Percentiles rank a stretch among this genome's conserved stretches.
These are phyloP conservation scores for Macroglossus sobrinus DNA, from an alignment of 2,113 vertebrate genomes.

Conservation along the genomic window DNA sequence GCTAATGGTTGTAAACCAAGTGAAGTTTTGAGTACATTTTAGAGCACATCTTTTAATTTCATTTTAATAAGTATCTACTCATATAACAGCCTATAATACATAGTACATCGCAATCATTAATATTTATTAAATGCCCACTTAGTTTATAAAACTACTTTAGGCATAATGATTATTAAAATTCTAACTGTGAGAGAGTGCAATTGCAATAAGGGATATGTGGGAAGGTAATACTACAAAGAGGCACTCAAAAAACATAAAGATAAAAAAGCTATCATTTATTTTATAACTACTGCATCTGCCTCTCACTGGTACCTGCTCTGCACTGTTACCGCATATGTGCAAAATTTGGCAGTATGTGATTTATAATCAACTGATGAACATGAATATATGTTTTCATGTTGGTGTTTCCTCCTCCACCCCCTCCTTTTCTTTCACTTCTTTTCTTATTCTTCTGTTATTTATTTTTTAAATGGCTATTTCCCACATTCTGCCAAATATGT, in stretches of 20 bases:
- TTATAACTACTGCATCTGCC: not conserved
- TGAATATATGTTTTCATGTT: not conserved
- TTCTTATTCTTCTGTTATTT: slow-evolving; percentile 16
- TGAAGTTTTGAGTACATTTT: not conserved
- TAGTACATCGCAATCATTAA: not conserved
- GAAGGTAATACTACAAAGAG: not conserved
- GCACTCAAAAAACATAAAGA: not conserved
- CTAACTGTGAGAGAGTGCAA: not conserved
- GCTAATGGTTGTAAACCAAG: not conserved
- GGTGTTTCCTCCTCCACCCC: not conserved
- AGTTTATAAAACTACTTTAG: not conserved
- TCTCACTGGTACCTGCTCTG: not conserved
- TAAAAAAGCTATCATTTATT: not conserved
- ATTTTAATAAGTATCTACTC: no score
- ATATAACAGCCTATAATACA: not conserved
- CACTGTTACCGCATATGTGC: not conserved
- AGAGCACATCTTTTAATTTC: no score
- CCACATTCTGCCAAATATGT: slow-evolving; percentile 34
- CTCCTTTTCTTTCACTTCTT: not conserved
- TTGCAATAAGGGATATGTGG: not conserved
- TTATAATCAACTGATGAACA: not conserved
- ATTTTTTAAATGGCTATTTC: slow-evolving; percentile 23
- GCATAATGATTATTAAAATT: not conserved
- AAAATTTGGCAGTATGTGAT: not conserved
- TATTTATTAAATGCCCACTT: not conserved